Evolutionary conservation across 2,888 invertebrate species (phyloP).

Genomic region (Tachystola acroxantha): DNA sequence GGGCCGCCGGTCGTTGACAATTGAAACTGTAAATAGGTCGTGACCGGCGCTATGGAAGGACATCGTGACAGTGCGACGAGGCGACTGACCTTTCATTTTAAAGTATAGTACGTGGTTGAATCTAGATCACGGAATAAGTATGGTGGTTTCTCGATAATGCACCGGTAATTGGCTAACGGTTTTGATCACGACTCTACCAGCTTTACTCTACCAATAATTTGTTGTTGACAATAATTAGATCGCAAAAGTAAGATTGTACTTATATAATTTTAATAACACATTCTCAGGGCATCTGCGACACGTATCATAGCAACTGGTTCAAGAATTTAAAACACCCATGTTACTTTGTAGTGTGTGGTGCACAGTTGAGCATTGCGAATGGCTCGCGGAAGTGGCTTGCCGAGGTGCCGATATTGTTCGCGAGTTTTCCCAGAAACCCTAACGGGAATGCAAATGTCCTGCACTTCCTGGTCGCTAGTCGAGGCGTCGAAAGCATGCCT

Average conservation of each 20-base stretch:
- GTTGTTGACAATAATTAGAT: not conserved
- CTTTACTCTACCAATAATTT: not conserved
- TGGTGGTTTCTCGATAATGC: slow-evolving; percentile 6
- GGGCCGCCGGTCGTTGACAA: slow-evolving; percentile 38
- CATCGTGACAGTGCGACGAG: slow-evolving; percentile 57
- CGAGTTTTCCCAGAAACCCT: slow-evolving; percentile 49
- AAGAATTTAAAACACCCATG: not conserved
- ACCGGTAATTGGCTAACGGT: slow-evolving; percentile 8
- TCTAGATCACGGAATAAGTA: slow-evolving; percentile 29
- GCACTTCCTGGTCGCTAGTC: slow-evolving; percentile 8
- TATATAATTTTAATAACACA: too few species aligned
- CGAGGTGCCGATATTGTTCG: slow-evolving; percentile 51
- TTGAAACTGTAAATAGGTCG: slow-evolving; percentile 69
- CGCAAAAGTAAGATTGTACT: too few species aligned
- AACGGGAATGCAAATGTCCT: slow-evolving; percentile 68
- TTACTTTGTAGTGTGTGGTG: not conserved
- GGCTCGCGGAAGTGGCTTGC: slow-evolving; percentile 39
- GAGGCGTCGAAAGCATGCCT: slow-evolving; percentile 4
- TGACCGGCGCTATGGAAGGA: slow-evolving; percentile 57
- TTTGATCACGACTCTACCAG: not conserved
- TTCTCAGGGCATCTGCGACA: too few species aligned
- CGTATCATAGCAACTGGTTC: not conserved
- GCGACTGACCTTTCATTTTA: slow-evolving; percentile 63
- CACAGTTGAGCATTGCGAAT: slow-evolving; percentile 28
- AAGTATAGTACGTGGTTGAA: slow-evolving; percentile 45